Percentiles rank a stretch among this genome's conserved stretches.
These are phyloP conservation scores for Holacanthus passer DNA, from an alignment of 2,113 vertebrate genomes.

Conservation along the genomic window DNA sequence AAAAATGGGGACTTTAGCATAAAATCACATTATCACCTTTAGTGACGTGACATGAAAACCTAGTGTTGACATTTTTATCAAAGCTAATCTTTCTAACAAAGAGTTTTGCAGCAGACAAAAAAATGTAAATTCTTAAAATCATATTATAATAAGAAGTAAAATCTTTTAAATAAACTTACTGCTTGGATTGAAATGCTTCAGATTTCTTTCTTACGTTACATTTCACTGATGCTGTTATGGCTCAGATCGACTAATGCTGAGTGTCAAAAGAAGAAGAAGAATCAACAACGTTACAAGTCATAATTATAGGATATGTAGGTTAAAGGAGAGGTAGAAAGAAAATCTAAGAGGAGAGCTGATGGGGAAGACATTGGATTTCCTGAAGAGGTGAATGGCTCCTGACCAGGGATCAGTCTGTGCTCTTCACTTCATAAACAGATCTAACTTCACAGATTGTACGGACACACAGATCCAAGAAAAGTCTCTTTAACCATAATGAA, in stretches of 20 bases:
- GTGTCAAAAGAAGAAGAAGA: no score
- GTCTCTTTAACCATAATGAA: background rate
- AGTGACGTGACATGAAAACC: no score
- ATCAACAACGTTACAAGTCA: background rate
- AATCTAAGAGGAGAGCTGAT: background rate
- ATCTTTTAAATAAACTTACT: no score
- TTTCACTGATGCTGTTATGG: background rate
- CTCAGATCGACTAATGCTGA: background rate
- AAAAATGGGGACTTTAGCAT: background rate
- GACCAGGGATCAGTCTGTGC: background rate
- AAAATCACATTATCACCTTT: no score
- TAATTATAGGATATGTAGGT: background rate
- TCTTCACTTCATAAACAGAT: constrained; percentile 1
- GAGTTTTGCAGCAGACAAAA: no score
- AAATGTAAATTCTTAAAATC: no score
- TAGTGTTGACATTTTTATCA: no score
- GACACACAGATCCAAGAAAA: constrained; percentile 15
- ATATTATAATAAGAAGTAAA: no score
- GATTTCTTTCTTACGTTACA: background rate
- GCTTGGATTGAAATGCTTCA: background rate
- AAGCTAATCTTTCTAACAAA: background rate
- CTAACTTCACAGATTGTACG: background rate
- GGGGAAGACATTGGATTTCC: background rate
- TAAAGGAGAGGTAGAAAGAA: background rate
- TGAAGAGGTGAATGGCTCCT: background rate